A percentile compares a stretch with the other conserved stretches of the same genome.
phyloP scores from a whole-genome alignment of 2,113 vertebrate genomes.

The Cepphus grylle region DNA sequence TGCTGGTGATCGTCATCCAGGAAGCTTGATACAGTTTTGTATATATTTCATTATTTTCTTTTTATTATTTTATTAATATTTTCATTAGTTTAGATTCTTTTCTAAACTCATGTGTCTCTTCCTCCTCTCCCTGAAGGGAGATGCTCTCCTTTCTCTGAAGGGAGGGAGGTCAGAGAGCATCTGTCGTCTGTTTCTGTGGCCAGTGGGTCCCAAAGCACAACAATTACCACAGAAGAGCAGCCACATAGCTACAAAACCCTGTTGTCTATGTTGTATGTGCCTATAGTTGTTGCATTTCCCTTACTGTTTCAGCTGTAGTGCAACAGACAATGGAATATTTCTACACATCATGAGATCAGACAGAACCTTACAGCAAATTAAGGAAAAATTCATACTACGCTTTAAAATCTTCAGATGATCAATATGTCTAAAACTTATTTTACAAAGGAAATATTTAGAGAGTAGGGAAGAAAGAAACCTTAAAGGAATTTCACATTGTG shows the following conservation, averaged over 20 bases:
- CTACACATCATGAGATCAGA: not conserved
- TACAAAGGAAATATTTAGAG: not conserved
- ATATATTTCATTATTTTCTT: not conserved
- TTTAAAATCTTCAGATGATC: not conserved
- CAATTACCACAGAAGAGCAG: not conserved
- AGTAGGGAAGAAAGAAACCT: not conserved
- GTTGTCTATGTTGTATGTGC: rapidly evolving
- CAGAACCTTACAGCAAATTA: not conserved
- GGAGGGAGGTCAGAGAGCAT: not conserved
- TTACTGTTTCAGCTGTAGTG: not conserved
- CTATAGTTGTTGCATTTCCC: not conserved
- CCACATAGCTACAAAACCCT: not conserved
- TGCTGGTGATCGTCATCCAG: not conserved
- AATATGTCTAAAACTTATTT: not conserved
- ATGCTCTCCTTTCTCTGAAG: no score
- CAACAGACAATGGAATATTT: not conserved
- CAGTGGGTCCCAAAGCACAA: not conserved
- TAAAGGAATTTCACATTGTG: not conserved
- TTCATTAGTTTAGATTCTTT: not conserved
- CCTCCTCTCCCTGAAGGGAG: not conserved
- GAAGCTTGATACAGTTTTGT: not conserved
- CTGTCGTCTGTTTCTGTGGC: not conserved
- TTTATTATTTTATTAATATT: not conserved
- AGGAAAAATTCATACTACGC: not conserved
- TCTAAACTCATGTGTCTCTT: not conserved